phyloP scores from a whole-genome alignment of 2,888 invertebrate genomes.

The Drosophila pseudotalamancana region DNA sequence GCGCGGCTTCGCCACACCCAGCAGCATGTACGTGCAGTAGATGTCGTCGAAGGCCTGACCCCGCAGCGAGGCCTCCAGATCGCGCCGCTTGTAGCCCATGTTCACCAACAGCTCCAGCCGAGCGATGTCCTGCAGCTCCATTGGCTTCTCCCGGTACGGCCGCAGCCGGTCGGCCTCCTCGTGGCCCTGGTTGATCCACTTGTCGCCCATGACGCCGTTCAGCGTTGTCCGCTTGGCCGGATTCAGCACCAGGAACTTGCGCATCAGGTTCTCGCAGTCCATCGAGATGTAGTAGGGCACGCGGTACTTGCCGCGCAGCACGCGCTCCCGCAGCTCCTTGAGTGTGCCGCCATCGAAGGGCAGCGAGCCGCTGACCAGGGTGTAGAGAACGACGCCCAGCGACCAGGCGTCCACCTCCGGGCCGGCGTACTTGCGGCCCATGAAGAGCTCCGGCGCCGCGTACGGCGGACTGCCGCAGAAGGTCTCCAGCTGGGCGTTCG shows the following conservation, averaged over 20 bases:
- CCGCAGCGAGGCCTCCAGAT: conserved; percentile 96
- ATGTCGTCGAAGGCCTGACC: conserved; percentile 99
- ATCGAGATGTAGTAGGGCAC: conserved; percentile 99
- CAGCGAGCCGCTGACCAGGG: conserved; percentile 98
- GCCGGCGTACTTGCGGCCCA: conserved; percentile 99
- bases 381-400: conserved; percentile 98
- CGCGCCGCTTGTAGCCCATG: conserved; percentile 96
- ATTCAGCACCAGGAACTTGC: conserved; percentile 99
- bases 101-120: conserved; percentile 89
- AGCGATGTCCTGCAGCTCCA: conserved; percentile 55
- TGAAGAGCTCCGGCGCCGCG: conserved; percentile 99
- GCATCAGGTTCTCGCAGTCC: conserved; percentile 99
- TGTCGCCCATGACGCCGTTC: conserved; percentile 95
- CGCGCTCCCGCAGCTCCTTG: conserved; percentile 97
- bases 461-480: conserved; percentile 99
- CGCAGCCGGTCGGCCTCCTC: conserved; percentile 96
- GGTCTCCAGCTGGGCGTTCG: conserved; percentile 99
- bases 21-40: conserved; percentile 97
- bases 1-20: conserved; percentile 85
- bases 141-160: conserved; percentile 56
- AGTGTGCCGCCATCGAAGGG: conserved; percentile 99
- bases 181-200: conserved; percentile 99
- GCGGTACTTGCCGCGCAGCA: conserved; percentile 98
- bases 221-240: conserved; percentile 98
- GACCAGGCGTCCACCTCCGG: conserved; percentile 99